Conservation (phyloP, 2,888 invertebrate genomes). For the Schizaphis graminum region DNA sequence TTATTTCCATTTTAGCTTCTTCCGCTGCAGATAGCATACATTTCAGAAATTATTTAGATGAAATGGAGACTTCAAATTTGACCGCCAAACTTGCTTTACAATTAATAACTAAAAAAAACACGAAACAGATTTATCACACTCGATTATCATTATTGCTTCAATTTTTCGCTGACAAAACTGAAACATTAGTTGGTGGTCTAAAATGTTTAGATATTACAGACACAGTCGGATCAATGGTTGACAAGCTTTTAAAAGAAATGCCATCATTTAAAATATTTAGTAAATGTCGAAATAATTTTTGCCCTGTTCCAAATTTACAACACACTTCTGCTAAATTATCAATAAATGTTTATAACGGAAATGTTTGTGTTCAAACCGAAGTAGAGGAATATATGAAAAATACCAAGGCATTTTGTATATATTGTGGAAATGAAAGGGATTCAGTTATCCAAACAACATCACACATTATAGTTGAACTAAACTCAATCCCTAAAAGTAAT, state of each 20-base stretch:
- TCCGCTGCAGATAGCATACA: not conserved
- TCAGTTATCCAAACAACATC: not conserved
- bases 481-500: not conserved
- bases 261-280: not conserved
- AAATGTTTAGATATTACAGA: not conserved
- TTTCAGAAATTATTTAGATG: not conserved
- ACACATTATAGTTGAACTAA: not conserved
- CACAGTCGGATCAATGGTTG: not conserved
- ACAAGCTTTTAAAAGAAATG: slow-evolving; percentile 8
- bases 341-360: not conserved
- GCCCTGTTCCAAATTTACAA: not conserved
- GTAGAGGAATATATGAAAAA: not conserved
- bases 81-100: not conserved
- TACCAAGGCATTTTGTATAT: not conserved
- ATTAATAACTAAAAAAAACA: not conserved
- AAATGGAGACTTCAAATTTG: not conserved
- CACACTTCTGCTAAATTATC: not conserved
- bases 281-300: not conserved
- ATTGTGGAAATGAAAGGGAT: not conserved
- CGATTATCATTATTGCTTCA: not conserved
- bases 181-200: not conserved
- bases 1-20: not conserved
- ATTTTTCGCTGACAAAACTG: not conserved
- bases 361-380: not conserved
- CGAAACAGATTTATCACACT: not conserved